Conservation (phyloP, 2,113 vertebrate species). For the Chinchilla lanigera region DNA sequence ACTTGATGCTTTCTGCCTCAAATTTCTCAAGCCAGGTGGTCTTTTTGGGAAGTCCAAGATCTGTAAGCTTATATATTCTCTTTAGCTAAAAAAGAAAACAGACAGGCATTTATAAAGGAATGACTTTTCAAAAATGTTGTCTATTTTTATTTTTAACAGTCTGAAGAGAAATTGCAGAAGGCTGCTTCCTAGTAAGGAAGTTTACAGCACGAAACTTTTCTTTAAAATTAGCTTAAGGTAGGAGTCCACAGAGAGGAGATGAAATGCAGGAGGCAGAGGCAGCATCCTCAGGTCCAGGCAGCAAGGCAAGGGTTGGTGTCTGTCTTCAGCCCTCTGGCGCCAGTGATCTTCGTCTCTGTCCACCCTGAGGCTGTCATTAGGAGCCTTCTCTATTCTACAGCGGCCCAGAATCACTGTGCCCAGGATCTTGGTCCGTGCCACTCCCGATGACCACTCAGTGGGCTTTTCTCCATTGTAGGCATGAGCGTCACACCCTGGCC, state of each 20-base stretch:
- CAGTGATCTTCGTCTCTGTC: background rate
- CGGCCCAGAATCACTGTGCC: too few species aligned
- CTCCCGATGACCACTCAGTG: background rate
- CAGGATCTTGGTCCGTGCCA: background rate
- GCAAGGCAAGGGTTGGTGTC: background rate
- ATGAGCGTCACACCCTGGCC: background rate
- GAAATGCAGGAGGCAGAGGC: accelerated
- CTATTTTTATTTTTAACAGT: slow-evolving; percentile 64
- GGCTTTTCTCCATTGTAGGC: background rate
- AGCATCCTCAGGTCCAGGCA: background rate
- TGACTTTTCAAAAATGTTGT: slow-evolving; percentile 66
- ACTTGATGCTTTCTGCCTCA: slow-evolving; percentile 69
- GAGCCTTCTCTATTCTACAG: background rate
- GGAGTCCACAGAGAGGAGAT: background rate
- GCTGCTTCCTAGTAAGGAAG: slow-evolving; percentile 26
- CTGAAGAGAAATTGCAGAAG: slow-evolving; percentile 44
- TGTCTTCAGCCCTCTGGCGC: background rate
- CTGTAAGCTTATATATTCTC: slow-evolving; percentile 8
- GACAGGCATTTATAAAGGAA: slow-evolving; percentile 3
- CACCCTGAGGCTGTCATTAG: background rate
- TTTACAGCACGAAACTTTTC: background rate
- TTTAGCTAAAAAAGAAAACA: slow-evolving; percentile 43
- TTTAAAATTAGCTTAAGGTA: background rate
- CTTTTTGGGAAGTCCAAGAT: background rate
- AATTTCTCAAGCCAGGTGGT: slow-evolving; percentile 38